A percentile compares a stretch with the other conserved stretches of the same genome.
These are phyloP conservation scores for Scelioninae gen. 1 DNA, from an alignment of 2,888 invertebrate species.

Conservation along the genomic window DNA sequence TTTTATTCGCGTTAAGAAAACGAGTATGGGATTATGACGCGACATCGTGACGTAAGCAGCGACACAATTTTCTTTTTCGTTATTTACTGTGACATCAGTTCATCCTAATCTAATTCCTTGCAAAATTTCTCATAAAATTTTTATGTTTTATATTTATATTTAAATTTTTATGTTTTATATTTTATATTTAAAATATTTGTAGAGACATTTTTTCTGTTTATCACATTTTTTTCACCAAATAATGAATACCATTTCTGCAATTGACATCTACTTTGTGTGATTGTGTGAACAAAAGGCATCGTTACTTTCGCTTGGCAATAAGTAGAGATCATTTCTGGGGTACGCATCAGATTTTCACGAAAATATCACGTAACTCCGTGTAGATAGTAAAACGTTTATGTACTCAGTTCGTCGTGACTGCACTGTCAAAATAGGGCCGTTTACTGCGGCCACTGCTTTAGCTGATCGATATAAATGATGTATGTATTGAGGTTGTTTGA, in stretches of 20 bases:
- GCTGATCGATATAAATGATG: conserved; percentile 84
- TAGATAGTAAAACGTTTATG: conserved; percentile 72
- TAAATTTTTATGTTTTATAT: no score
- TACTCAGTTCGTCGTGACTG: conserved; percentile 85
- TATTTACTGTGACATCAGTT: conserved; percentile 13
- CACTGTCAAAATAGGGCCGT: conserved; percentile 86
- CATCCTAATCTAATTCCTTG: not conserved
- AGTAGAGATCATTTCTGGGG: conserved; percentile 29
- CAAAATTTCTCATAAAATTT: not conserved
- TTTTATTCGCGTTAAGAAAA: conserved; percentile 65
- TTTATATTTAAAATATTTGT: no score
- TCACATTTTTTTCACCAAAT: not conserved
- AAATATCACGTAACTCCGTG: conserved; percentile 69
- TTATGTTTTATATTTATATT: no score
- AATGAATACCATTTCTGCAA: conserved; percentile 17
- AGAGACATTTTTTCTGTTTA: not conserved
- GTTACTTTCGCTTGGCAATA: conserved; percentile 36
- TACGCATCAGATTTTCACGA: conserved; percentile 45
- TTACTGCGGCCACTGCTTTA: conserved; percentile 85
- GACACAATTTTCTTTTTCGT: conserved; percentile 39
- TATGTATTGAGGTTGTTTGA: conserved; percentile 20
- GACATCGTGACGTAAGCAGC: conserved; percentile 1
- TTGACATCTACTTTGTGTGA: not conserved
- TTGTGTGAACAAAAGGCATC: conserved; percentile 12
- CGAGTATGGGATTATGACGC: conserved; percentile 45